Evolutionary conservation across 2,888 invertebrate genomes (phyloP), one percentile per base, ranked within the genome.

Genomic region (Creontiades dilutus): DNA sequence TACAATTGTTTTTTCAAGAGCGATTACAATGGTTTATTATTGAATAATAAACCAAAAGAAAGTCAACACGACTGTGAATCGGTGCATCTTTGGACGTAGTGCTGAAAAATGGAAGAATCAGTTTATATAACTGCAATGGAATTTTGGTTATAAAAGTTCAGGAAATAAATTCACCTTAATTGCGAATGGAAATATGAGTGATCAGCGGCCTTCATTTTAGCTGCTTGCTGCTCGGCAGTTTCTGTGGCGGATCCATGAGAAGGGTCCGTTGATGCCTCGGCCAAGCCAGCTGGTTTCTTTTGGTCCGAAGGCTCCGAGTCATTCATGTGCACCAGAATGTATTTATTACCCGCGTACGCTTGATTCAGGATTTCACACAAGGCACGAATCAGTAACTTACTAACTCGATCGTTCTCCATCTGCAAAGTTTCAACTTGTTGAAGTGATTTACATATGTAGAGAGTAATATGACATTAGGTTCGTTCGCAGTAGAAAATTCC

Each of bases 331-430:
- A 92, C 92, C 82, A 92, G 89, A 37, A 92, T 91, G 81, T 91
- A 92, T 84, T 91, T 92, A 78, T 92, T 92, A 37, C 91, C 91
- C 13, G 90, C 86, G 23, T 91, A 91, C 5, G 92, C 96, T 94
- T 97, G 97, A 93, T 95, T 95, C 93, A 97, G 94, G 92, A 97
- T 97, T 93, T 96, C 96, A 93, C 96, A 96, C 93, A 96, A 95
- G 89, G 97, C 97, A 93, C 95, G 95, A 91, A 96, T 95, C 92
- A 97, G 94, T 91, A 96, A 94, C 93, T 95, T 95, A 93, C 96
- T 95, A 93, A 96, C 96, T 93, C 96, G 95, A 92, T 96, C 96
- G 37, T 94, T 93, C 90, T 96, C 95, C 91, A 96, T 94, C 94
- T 95, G 91, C 52, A 52, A 16, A 52, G 52, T 52, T 52, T 16